These are phyloP conservation scores for Scaptomyza reducta DNA, from an alignment of 2,888 invertebrate genomes.

Conservation along the genomic window DNA sequence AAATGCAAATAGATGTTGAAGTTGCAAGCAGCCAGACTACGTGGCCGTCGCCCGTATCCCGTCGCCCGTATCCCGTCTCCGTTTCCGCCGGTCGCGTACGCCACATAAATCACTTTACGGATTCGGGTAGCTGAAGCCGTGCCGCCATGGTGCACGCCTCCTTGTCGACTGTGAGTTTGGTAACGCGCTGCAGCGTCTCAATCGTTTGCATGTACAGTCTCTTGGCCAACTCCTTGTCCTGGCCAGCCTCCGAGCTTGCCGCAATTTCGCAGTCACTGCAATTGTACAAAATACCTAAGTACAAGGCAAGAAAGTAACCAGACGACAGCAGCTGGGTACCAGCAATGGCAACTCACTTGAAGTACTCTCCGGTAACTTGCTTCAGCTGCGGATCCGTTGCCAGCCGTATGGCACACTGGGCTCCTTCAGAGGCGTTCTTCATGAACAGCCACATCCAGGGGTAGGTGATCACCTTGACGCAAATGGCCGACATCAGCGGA, in stretches of 20 bases:
- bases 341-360: constrained; percentile 85
- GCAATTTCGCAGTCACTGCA: constrained; percentile 87
- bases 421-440: constrained; percentile 88
- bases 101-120: constrained; percentile 70
- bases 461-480: constrained; percentile 86
- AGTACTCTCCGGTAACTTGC: constrained; percentile 87
- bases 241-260: constrained; percentile 85
- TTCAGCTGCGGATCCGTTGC: constrained; percentile 87
- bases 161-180: constrained; percentile 76
- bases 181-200: constrained; percentile 77
- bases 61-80: too few species aligned
- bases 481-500: constrained; percentile 84
- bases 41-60: too few species aligned
- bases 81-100: constrained; percentile 54
- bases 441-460: constrained; percentile 89
- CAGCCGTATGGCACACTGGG: constrained; percentile 88
- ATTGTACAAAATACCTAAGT: constrained; percentile 1
- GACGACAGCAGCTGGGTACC: constrained; percentile 39
- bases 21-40: constrained; percentile 41
- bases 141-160: constrained; percentile 54
- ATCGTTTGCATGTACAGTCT: constrained; percentile 82
- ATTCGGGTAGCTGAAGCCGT: constrained; percentile 23
- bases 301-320: constrained; percentile 34
- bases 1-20: constrained; percentile 76
- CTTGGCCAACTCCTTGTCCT: constrained; percentile 86